These are phyloP conservation scores for Ailuropoda melanoleuca DNA, from an alignment of 2,113 vertebrate species.

Conservation along the genomic window DNA sequence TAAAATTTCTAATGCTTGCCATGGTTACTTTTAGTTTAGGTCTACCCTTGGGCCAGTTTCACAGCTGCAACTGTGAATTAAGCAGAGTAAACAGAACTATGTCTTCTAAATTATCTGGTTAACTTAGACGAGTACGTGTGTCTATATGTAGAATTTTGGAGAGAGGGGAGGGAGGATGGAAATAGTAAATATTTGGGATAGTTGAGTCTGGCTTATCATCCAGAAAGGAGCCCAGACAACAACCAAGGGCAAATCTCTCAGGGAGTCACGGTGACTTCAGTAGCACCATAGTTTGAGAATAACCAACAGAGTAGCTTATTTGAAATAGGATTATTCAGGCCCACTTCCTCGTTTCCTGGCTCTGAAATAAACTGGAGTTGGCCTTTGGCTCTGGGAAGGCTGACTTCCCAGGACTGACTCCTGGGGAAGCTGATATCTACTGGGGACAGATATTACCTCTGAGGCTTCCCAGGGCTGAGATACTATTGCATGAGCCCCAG, in stretches of 20 bases:
- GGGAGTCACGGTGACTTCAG: not conserved
- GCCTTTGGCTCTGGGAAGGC: not conserved
- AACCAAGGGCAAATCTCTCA: not conserved
- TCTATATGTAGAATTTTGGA: not conserved
- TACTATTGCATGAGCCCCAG: no score
- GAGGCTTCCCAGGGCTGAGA: not conserved
- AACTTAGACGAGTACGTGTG: not conserved
- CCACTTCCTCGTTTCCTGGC: not conserved
- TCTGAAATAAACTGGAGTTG: conserved; percentile 5
- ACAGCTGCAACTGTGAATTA: not conserved
- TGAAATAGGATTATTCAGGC: not conserved
- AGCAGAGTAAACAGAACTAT: not conserved
- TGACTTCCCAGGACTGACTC: not conserved
- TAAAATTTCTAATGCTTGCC: not conserved
- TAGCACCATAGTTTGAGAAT: not conserved
- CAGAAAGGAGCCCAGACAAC: not conserved
- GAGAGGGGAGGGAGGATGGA: not conserved
- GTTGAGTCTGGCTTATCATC: not conserved
- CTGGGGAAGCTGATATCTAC: not conserved
- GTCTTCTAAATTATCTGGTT: not conserved
- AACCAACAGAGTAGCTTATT: not conserved
- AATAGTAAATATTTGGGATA: not conserved
- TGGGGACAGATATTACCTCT: not conserved
- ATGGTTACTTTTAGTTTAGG: not conserved
- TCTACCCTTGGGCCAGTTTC: not conserved